Percentiles rank a stretch among this genome's conserved stretches.
Conservation (phyloP, 2,113 vertebrate genomes). For the Neotragus moschatus region DNA sequence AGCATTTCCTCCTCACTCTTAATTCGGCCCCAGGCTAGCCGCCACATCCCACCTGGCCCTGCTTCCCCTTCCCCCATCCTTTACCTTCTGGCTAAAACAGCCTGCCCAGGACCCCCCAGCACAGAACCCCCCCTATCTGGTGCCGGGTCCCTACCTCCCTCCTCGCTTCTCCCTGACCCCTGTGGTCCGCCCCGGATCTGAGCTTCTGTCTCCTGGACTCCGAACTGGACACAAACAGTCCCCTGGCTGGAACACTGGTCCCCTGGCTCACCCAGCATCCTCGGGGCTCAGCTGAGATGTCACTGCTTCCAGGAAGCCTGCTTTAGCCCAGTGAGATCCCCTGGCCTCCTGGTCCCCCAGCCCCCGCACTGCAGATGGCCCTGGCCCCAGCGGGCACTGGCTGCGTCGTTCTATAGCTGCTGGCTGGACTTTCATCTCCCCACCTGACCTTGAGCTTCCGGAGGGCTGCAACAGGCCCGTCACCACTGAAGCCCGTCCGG, state of each 20-base stretch:
- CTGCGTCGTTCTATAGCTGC: background rate
- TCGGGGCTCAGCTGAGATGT: background rate
- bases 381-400: background rate
- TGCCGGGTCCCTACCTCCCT: fast-evolving
- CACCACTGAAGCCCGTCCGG: background rate
- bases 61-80: background rate
- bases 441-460: background rate
- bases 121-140: background rate
- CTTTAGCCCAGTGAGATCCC: background rate
- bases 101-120: fast-evolving
- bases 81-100: background rate
- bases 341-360: background rate
- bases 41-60: background rate
- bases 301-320: background rate
- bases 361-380: background rate
- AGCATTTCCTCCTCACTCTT: fast-evolving
- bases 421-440: background rate
- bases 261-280: background rate
- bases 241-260: fast-evolving
- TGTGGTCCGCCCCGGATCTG: background rate
- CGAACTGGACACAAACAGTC: background rate
- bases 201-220: background rate
- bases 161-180: fast-evolving
- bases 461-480: background rate
- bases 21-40: background rate